Evolutionary conservation across 1,140 invertebrate species (phyloP), one percentile per base, ranked within the genome.

Genomic region (Macrobrachium nipponense): DNA sequence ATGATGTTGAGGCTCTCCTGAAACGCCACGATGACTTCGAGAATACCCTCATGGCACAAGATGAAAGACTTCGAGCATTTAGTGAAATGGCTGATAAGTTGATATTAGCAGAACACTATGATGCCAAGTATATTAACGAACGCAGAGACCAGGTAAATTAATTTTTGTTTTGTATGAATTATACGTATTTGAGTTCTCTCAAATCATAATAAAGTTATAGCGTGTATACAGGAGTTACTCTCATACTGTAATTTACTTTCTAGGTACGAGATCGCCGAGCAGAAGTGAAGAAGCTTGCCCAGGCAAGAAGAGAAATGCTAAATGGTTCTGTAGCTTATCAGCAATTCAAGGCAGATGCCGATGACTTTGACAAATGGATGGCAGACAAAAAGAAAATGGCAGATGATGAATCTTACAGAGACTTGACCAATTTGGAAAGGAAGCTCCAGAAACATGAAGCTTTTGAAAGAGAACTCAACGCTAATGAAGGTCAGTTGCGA

Each of bases 361-460:
- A 97, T 88, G 97, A 99, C 90, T 91, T 98, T 5, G 93, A 94
- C 66, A 93, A 93, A 18, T 99, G 98, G 98, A 95, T 99, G 82
- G 93, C 94, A 59, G 98, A 99, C 89, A 99, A 99, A 92, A 94
- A 95, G 87, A 95, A 95, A 91, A 96, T 96, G 6, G 97, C 97
- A 0, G 95, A 95, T 8, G 98, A 99, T 90, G 97, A 99, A 90
- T 97, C 95, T 80, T 98, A 98, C 90, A 93, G 96, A 44, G 98
- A 99, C 90, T 92, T 98, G 20, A 95, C 94, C 62, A 98, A 99
- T 90, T 92, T 99, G 62, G 96, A 97, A 86, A 93, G 97, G 5
- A 99, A 99, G 91, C 92, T 99, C 5, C 97, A 99, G 91, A 99
- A 99, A 90, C 98, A 99, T 90, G 97, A 99, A 91, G 98, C 98